Evolutionary conservation across 2,797 vertebrate genomes (phyloP).

Genomic region (Hipposideros larvatus): DNA sequence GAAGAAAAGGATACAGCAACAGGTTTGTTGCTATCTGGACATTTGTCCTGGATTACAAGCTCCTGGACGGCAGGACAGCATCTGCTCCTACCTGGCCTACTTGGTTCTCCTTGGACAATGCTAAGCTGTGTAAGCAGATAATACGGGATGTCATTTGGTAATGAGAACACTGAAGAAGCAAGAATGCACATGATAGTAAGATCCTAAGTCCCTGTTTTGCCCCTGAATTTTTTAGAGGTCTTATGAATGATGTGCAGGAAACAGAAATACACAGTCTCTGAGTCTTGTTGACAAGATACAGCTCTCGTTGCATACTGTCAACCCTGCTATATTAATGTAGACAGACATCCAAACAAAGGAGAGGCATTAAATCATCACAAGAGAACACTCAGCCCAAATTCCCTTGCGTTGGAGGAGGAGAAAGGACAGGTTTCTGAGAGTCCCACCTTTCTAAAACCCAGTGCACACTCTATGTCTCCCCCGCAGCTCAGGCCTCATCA

Average conservation of each 20-base stretch:
- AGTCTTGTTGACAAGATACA: neutral
- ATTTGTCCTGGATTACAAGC: neutral
- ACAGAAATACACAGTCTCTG: neutral
- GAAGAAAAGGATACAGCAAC: neutral
- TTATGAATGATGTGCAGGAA: neutral
- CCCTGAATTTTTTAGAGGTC: neutral
- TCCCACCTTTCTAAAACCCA: neutral
- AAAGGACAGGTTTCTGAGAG: neutral
- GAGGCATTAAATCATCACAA: neutral
- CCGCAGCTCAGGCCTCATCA: neutral
- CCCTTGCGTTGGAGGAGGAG: neutral
- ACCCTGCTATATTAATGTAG: neutral
- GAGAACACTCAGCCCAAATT: neutral
- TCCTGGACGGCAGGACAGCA: neutral
- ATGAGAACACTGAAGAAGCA: slow-evolving; percentile 19
- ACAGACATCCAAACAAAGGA: neutral
- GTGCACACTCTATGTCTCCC: rapidly evolving
- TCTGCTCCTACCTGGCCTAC: neutral
- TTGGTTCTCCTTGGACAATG: neutral
- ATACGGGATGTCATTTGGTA: neutral
- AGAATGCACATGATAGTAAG: neutral
- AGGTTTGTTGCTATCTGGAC: neutral
- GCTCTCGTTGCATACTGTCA: neutral
- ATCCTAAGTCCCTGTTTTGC: neutral
- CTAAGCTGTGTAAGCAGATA: neutral